These are phyloP conservation scores for Hyaena hyaena DNA, from an alignment of 2,113 vertebrate species.

Conservation along the genomic window DNA sequence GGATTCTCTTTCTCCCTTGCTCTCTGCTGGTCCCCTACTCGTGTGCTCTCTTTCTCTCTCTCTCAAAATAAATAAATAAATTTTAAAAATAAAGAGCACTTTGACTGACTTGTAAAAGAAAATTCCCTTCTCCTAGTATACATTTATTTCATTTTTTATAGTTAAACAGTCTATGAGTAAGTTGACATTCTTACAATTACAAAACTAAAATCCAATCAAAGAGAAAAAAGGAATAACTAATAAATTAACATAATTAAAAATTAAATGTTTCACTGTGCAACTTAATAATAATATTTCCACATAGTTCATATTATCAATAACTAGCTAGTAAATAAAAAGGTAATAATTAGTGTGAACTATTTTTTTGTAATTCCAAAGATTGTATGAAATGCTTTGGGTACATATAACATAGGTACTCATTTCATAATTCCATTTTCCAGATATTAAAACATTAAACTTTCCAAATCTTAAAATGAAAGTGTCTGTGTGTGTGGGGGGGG, in stretches of 20 bases:
- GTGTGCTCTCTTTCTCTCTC: no score
- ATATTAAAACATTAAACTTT: conserved; percentile 36
- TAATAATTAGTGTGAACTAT: neutral
- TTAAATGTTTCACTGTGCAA: neutral
- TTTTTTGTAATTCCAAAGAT: conserved; percentile 9
- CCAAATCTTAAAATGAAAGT: neutral
- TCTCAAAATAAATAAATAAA: neutral
- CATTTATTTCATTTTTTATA: conserved; percentile 26
- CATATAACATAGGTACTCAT: neutral
- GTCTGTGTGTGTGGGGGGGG: neutral
- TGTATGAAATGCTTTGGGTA: neutral
- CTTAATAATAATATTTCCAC: neutral
- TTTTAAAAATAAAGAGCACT: conserved; percentile 21
- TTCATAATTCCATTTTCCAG: neutral
- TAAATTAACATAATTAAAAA: conserved; percentile 34
- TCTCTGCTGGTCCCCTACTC: no score
- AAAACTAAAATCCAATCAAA: conserved; percentile 49
- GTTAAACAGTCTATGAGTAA: neutral
- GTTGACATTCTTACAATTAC: neutral
- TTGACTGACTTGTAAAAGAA: neutral
- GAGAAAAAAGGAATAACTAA: neutral
- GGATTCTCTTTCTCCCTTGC: no score
- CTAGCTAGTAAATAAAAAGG: neutral
- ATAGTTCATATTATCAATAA: neutral
- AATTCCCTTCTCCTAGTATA: neutral